These are phyloP conservation scores for Bradypodion pumilum DNA, from an alignment of 2,797 vertebrate genomes.

Conservation along the genomic window DNA sequence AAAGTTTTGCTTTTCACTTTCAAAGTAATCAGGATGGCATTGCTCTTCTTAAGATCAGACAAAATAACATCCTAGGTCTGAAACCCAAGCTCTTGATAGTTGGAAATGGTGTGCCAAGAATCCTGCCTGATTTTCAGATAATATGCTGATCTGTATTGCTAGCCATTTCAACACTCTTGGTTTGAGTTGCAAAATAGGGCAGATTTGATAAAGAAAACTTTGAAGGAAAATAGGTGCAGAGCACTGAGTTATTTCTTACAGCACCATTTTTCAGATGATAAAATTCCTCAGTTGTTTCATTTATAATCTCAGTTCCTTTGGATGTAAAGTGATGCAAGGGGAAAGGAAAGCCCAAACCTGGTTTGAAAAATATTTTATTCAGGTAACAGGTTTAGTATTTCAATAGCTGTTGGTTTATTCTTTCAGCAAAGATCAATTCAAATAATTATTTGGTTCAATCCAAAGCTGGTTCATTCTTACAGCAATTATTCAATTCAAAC, in stretches of 20 bases:
- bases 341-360: background rate
- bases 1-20: too few species aligned
- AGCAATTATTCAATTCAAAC: background rate
- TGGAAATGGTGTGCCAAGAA: conserved; percentile 17
- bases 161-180: conserved; percentile 38
- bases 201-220: conserved; percentile 54
- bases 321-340: conserved; percentile 35
- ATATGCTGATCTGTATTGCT: conserved; percentile 21
- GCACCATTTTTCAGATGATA: conserved; percentile 49
- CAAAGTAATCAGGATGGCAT: background rate
- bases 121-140: conserved; percentile 44
- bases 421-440: background rate
- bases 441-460: background rate
- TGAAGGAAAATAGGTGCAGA: conserved; percentile 56
- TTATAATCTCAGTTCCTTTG: conserved; percentile 44
- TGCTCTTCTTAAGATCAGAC: conserved; percentile 3
- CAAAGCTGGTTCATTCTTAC: background rate
- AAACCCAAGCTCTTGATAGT: conserved; percentile 14
- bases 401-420: background rate
- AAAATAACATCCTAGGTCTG: background rate
- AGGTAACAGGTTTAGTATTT: background rate
- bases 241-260: conserved; percentile 48
- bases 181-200: conserved; percentile 61
- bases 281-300: conserved; percentile 46
- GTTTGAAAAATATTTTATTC: background rate